Evolutionary conservation across 2,888 invertebrate species (phyloP), one percentile per base, ranked within the genome.

Genomic region (Plagiodera versicolora): DNA sequence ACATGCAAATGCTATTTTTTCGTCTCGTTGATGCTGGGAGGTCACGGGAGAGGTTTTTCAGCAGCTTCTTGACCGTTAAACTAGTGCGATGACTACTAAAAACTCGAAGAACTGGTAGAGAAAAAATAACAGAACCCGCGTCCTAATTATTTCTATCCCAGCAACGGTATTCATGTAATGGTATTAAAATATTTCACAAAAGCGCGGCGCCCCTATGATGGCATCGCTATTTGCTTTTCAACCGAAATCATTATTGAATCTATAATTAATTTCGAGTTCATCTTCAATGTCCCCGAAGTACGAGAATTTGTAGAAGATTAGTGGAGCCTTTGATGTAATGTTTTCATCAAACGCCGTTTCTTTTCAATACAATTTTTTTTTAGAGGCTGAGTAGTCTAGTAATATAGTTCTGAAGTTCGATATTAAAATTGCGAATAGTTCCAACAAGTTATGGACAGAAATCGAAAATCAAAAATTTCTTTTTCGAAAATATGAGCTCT

Each of bases 1-100:
- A 56, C 24, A 56, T 50, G 35, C 44, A 53, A 53, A 53, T 20
- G 45, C 17, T 6, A 14, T 60, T 47, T n/a, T 49, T 49, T 60
- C 56, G 32, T 32, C 20, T 51, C 46, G 20, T 49, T n/a, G 56
- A 60, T 60, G 60, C 60, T 56, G 60, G 30, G 60, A 51, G 28
- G 32, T 17, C 50, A 46, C 44, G 18, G 30, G 53, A 64, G 61
- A 64, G 24, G 45, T 55, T 60, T 60, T 60, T 60, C 39, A 52
- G 8, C 18, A 10, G 17, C 24, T 28, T 53, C 48, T 48, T 53
- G 58, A 58, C 58, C 58, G 58, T 58, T 58, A 58, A 58, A 58
- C 47, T 32, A 48, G 53, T 58, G 47, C 48, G 35, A 57, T 59
- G 45, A 44, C 24, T 20, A 28, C 16, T 58, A 52, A 24, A 53